Evolutionary conservation across 2,888 invertebrate species (phyloP).

Genomic region (Heteropelma amictum): DNA sequence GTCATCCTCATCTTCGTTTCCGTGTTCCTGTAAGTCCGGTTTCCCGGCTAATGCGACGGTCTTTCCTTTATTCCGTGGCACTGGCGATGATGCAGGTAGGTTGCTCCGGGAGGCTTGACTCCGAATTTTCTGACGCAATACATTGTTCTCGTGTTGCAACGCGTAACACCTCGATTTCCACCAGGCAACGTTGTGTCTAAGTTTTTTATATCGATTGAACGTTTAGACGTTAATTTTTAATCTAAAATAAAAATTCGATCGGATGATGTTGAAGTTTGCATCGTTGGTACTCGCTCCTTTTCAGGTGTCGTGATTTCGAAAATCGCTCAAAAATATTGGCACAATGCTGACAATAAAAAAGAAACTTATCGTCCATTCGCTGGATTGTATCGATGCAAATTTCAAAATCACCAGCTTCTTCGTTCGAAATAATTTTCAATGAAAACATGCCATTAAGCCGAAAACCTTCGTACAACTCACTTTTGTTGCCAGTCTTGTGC

Average conservation of each 20-base stretch:
- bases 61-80: neutral
- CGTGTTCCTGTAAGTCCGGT: slow-evolving; percentile 61
- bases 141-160: slow-evolving; percentile 71
- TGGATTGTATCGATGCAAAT: neutral
- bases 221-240: no score
- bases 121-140: slow-evolving; percentile 64
- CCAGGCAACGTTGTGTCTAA: slow-evolving; percentile 73
- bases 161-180: slow-evolving; percentile 74
- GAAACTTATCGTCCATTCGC: neutral
- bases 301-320: neutral
- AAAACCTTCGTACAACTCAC: slow-evolving; percentile 57
- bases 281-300: no score
- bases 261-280: neutral
- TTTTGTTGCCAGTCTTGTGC: slow-evolving; percentile 74
- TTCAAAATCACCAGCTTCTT: neutral
- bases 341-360: neutral
- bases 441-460: neutral
- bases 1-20: slow-evolving; percentile 63
- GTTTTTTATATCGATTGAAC: no score
- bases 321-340: neutral
- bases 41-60: slow-evolving; percentile 10
- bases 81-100: neutral
- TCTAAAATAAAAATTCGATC: no score
- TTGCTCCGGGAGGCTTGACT: slow-evolving; percentile 45
- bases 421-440: neutral